Percentiles rank a stretch among this genome's conserved stretches.
Conservation (phyloP, 2,113 vertebrate genomes). For the Machaerirhynchus nigripectus region DNA sequence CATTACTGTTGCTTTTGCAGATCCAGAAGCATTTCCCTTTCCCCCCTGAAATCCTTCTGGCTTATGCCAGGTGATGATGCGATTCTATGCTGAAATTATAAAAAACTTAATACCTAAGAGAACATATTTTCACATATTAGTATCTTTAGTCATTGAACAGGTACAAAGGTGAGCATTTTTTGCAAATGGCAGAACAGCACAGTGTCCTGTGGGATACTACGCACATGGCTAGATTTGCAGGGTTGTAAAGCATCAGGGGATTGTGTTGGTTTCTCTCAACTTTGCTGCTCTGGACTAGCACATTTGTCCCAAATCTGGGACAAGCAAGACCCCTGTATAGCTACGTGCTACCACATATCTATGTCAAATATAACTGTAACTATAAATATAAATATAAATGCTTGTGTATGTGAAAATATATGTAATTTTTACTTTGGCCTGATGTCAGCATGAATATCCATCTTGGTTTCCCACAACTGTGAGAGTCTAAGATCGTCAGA, state of each 20-base stretch:
- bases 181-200: neutral
- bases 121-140: neutral
- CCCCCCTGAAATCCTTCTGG: neutral
- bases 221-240: neutral
- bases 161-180: neutral
- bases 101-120: neutral
- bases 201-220: neutral
- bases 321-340: neutral
- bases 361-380: neutral
- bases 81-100: neutral
- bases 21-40: neutral
- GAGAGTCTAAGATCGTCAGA: neutral
- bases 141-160: neutral
- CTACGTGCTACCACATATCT: neutral
- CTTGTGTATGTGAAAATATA: neutral
- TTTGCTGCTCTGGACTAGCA: neutral
- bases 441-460: constrained; percentile 46
- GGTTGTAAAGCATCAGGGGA: neutral
- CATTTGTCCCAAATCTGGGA: neutral
- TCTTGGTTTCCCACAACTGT: constrained; percentile 34
- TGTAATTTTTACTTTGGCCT: constrained; percentile 44
- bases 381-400: neutral
- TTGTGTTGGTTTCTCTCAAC: neutral
- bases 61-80: neutral
- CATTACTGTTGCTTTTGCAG: neutral